phyloP scores from a whole-genome alignment of 2,888 invertebrate species.

The Copidosoma aretas region DNA sequence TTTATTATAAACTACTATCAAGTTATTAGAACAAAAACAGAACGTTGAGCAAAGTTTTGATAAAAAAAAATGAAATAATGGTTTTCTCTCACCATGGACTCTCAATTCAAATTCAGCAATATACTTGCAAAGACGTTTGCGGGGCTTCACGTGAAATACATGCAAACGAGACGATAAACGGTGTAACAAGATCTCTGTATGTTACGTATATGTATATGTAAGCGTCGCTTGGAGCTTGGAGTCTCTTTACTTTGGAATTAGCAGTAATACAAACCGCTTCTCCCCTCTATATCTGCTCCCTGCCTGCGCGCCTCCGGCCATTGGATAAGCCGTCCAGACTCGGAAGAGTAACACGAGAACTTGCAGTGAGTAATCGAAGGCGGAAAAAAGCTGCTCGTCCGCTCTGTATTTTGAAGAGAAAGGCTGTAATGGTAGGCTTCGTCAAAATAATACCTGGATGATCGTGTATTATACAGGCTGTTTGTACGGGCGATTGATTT shows the following conservation, averaged over 20 bases:
- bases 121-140: not conserved
- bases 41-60: no score
- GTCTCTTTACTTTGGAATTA: slow-evolving; percentile 27
- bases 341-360: slow-evolving; percentile 28
- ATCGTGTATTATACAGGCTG: no score
- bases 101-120: slow-evolving; percentile 24
- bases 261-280: slow-evolving; percentile 31
- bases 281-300: no score
- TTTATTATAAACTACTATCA: no score
- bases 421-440: not conserved
- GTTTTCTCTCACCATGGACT: slow-evolving; percentile 4
- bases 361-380: slow-evolving; percentile 16
- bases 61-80: not conserved
- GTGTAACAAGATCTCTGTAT: slow-evolving; percentile 12
- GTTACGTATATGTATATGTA: not conserved
- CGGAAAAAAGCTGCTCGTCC: not conserved
- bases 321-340: not conserved
- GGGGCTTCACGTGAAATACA: slow-evolving; percentile 15
- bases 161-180: slow-evolving; percentile 27
- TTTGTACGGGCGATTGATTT: no score
- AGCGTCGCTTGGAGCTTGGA: slow-evolving; percentile 9
- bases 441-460: no score
- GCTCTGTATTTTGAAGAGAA: not conserved
- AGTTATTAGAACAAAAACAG: no score
- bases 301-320: not conserved